Conservation (phyloP, 53 echinoderm and acorn worm species). For the Pentamera pediparva region DNA sequence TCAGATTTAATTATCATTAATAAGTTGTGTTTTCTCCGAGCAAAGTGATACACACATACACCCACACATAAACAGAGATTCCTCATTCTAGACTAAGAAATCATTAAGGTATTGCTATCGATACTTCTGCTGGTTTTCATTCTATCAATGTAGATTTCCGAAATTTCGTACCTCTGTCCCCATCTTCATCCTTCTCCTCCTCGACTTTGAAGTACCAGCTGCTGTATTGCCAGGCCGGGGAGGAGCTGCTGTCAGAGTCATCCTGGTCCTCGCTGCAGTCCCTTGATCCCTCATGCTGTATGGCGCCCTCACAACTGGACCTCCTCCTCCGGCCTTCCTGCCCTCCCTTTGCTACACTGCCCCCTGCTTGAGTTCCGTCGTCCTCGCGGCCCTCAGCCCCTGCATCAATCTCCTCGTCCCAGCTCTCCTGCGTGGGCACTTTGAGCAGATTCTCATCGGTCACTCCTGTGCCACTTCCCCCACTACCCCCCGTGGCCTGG, state of each 20-base stretch:
- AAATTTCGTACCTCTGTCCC: slow-evolving; percentile 58
- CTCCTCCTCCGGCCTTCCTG: slow-evolving; percentile 13
- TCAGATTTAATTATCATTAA: too few species aligned
- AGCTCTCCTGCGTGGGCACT: too few species aligned
- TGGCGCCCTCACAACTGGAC: slow-evolving; percentile 26
- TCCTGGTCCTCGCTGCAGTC: not conserved
- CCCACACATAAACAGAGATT: too few species aligned
- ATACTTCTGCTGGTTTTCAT: not conserved
- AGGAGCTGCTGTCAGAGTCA: not conserved
- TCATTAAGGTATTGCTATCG: not conserved
- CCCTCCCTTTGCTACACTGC: not conserved
- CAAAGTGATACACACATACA: too few species aligned
- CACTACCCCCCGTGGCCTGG: not conserved
- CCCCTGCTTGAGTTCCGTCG: slow-evolving; percentile 3
- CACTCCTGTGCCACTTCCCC: too few species aligned
- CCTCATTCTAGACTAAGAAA: not conserved
- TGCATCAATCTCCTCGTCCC: too few species aligned
- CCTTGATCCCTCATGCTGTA: not conserved
- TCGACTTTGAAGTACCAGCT: slow-evolving; percentile 71
- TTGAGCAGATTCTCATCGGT: too few species aligned
- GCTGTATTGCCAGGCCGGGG: slow-evolving; percentile 17
- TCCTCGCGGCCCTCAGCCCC: slow-evolving; percentile 26
- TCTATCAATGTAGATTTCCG: not conserved
- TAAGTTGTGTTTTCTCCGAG: too few species aligned
- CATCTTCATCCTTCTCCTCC: slow-evolving; percentile 50